Base-by-base conservation (phyloP, 2,888 invertebrate species). In the Dolomedes plantarius region DNA sequence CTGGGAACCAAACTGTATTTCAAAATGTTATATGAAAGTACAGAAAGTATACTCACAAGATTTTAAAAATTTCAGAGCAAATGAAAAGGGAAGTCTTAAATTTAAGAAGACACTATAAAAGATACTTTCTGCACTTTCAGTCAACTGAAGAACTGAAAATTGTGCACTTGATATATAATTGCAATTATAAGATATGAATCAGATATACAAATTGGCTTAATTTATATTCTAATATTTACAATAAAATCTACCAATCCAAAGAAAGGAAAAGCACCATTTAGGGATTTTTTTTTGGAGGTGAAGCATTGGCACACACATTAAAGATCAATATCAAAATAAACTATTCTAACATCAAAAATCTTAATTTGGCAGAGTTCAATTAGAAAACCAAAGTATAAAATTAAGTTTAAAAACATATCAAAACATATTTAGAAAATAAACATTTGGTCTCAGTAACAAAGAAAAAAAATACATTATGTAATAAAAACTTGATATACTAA, bases 301-400 rank as follows among this genome's bases (percentile, higher is more conserved):
- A 56, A 56, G 23, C 56, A 56, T 56, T 56, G 56, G 56, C 56
- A 56, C 46, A 56, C 46, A 46, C 56, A 56, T 46, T 46, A 16
- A 23, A 11, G 16, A 11, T 56, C 16, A 6, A 9, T 56, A 56
- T 23, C 56, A 56, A 56, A 56, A 56, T 56, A 56, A 56, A 23
- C 56, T 56, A 56, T n/a, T 56, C 56, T 56, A 56, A 23, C 23
- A 5, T 39, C 16, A 32, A 32, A 16, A n/a, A 64, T 56, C 56
- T 56, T n/a, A 23, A 27, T 0, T 64, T 64, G 27, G 27, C 64
- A 64, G 56, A n/a, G 23, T 5, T n/a, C 23, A 56, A 56, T 23
- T 23, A n/a, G n/a, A 56, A 56, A 56, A 13, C n/a, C 13, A 23
- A 56, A 36, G 36, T 36, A 36, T 36, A 36, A 36, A 36, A 36